Conservation (phyloP, 2,113 vertebrate genomes). For the Lutjanus erythropterus region DNA sequence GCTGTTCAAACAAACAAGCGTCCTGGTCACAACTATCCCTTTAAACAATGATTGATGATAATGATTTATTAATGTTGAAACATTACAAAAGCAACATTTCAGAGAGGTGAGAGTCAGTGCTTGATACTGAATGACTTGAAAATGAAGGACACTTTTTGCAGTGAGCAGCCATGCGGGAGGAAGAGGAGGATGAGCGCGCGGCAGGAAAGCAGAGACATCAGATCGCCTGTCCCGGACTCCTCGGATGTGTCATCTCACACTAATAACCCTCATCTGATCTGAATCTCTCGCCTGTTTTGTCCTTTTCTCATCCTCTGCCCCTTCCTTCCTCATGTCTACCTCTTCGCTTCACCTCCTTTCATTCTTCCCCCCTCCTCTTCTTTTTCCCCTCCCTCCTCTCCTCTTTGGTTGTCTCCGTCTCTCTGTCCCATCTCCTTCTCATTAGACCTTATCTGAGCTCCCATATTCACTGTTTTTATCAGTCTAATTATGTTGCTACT, state of each 20-base stretch:
- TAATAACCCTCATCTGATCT: slow-evolving; percentile 72
- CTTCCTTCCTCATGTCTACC: slow-evolving; percentile 17
- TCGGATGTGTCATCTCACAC: slow-evolving; percentile 55
- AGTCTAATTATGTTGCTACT: slow-evolving; percentile 86
- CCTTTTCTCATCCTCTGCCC: neutral
- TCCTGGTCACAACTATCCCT: no score
- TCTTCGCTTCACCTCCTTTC: slow-evolving; percentile 4
- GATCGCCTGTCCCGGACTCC: slow-evolving; percentile 54
- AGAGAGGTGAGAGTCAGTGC: neutral
- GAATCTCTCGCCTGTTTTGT: slow-evolving; percentile 45
- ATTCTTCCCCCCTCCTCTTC: slow-evolving; percentile 2
- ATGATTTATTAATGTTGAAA: neutral
- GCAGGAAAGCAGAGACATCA: slow-evolving; percentile 38
- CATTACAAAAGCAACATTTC: neutral
- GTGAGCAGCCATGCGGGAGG: neutral
- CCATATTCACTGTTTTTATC: slow-evolving; percentile 82
- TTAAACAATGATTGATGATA: no score
- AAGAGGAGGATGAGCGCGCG: neutral
- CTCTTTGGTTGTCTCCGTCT: neutral
- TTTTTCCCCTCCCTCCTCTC: slow-evolving; percentile 12
- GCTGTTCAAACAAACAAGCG: no score
- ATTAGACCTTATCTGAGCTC: slow-evolving; percentile 83
- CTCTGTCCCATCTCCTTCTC: slow-evolving; percentile 71
- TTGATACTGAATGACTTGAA: neutral
- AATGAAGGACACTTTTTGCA: slow-evolving; percentile 11